These are phyloP conservation scores for Plecotus auritus DNA, from an alignment of 2,113 vertebrate genomes.

Conservation along the genomic window DNA sequence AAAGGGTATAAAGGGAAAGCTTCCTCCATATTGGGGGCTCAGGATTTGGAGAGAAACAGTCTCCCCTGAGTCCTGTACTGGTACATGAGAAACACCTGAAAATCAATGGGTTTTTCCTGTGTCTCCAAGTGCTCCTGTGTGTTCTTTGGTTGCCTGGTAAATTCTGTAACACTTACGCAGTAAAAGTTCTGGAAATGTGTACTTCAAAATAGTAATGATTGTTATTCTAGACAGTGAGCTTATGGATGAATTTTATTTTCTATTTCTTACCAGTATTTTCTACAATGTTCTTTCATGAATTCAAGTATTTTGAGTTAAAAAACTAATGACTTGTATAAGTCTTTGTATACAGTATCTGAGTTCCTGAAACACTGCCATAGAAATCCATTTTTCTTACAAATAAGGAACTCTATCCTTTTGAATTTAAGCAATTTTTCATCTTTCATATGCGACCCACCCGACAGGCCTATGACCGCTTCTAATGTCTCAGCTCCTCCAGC, in stretches of 20 bases:
- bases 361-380: background rate
- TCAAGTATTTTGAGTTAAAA: background rate
- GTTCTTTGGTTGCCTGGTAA: no score
- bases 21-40: no score
- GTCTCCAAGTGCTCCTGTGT: no score
- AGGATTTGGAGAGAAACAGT: no score
- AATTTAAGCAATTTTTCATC: background rate
- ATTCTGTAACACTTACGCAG: background rate
- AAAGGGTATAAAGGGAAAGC: no score
- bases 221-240: background rate
- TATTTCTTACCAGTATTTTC: background rate
- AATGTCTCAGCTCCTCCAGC: background rate
- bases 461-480: background rate
- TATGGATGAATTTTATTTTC: background rate
- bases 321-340: background rate
- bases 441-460: background rate
- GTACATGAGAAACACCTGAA: no score
- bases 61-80: no score
- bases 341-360: background rate
- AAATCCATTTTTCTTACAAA: background rate
- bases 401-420: background rate
- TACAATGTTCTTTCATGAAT: background rate
- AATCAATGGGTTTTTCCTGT: no score
- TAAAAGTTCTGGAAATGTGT: background rate
- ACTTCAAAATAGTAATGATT: background rate